Evolutionary conservation across 2,113 vertebrate genomes (phyloP).

Genomic region (Peromyscus californicus): DNA sequence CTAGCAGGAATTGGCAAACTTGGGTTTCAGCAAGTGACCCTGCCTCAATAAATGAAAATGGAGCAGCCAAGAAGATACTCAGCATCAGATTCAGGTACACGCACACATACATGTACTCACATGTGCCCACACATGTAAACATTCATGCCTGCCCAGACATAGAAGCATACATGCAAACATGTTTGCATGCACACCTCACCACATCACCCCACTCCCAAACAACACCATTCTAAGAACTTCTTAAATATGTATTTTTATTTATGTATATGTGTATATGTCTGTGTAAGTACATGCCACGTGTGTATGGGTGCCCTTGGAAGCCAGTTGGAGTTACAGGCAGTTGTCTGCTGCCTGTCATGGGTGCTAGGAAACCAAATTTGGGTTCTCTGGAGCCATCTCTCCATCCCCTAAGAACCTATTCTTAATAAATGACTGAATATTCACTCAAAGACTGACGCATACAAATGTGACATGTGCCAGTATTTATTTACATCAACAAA

Average conservation of each 20-base stretch:
- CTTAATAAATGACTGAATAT: neutral
- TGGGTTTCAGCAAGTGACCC: neutral
- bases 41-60: neutral
- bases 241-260: neutral
- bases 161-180: neutral
- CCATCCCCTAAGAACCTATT: neutral
- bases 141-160: neutral
- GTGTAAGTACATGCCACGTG: neutral
- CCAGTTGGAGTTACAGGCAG: neutral
- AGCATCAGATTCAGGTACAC: neutral
- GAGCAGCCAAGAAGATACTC: neutral
- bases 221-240: neutral
- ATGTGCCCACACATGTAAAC: neutral
- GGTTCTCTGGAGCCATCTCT: neutral
- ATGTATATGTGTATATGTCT: neutral
- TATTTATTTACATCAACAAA: constrained; percentile 12
- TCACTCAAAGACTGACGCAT: neutral
- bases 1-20: neutral
- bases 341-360: neutral
- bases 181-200: neutral
- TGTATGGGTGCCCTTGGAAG: neutral
- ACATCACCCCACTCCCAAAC: neutral
- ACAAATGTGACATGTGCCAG: neutral
- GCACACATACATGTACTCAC: neutral
- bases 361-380: neutral